Conservation (phyloP, 2,888 invertebrate species). For the Atrina japonica region DNA sequence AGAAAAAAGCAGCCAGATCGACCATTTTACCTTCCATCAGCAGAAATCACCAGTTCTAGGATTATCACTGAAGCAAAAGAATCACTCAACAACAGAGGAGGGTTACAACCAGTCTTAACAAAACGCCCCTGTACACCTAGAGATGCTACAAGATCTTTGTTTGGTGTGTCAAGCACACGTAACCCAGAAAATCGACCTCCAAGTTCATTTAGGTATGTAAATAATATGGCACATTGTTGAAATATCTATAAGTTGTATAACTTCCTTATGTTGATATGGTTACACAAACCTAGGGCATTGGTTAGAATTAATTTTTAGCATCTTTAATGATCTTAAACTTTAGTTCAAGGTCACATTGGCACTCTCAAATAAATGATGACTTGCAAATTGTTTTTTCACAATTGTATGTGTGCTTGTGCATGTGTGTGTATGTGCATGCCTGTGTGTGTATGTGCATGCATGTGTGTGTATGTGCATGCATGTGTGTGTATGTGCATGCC, state of each 20-base stretch:
- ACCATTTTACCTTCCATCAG: conserved; percentile 77
- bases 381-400: too few species aligned
- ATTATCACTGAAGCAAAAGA: conserved; percentile 79
- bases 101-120: conserved; percentile 86
- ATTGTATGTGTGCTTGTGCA: too few species aligned
- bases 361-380: too few species aligned
- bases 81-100: conserved; percentile 50
- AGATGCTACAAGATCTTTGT: conserved; percentile 89
- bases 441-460: too few species aligned
- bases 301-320: not conserved
- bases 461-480: too few species aligned
- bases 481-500: too few species aligned
- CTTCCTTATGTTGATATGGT: not conserved
- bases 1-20: conserved; percentile 49
- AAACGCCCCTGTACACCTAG: conserved; percentile 93
- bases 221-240: not conserved
- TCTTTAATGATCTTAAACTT: not conserved
- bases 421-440: too few species aligned
- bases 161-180: conserved; percentile 82
- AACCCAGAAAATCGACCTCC: conserved; percentile 77
- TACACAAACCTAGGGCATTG: not conserved
- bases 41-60: conserved; percentile 73
- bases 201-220: conserved; percentile 78
- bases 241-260: too few species aligned
- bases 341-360: too few species aligned